Conservation (phyloP, 2,888 invertebrate genomes). For the Gryllus longicercus region DNA sequence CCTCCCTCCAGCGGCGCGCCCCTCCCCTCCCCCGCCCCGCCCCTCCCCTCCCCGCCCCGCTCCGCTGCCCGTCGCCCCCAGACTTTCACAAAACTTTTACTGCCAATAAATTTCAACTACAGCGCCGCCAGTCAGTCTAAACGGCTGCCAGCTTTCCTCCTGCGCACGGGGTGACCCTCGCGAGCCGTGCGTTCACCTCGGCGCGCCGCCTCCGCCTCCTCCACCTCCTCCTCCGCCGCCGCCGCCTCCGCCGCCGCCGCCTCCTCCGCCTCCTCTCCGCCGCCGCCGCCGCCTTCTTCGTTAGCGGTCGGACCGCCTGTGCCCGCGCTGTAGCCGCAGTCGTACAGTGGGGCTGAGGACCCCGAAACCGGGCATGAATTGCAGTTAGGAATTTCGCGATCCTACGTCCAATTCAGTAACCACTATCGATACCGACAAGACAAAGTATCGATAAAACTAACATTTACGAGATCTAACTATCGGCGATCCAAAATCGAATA, state of each 20-base stretch:
- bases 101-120: conserved; percentile 17
- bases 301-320: not conserved
- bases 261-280: not conserved
- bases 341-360: too few relatives aligned
- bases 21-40: not conserved
- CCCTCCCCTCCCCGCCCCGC: not conserved
- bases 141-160: conserved; percentile 9
- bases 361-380: too few relatives aligned
- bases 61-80: not conserved
- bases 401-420: too few relatives aligned
- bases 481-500: too few relatives aligned
- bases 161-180: not conserved
- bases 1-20: not conserved
- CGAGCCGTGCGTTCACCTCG: conserved; percentile 1
- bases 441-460: too few relatives aligned
- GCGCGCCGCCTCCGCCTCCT: not conserved
- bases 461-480: too few relatives aligned
- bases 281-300: not conserved
- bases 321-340: too few relatives aligned
- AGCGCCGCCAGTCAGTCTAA: conserved; percentile 17
- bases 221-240: not conserved
- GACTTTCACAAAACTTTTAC: conserved; percentile 17
- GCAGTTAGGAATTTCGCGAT: too few relatives aligned
- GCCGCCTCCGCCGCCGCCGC: not conserved
- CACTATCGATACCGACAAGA: too few relatives aligned